Evolutionary conservation across 92 coral and sea anemone species (phyloP).

Genomic region (Porites rus): DNA sequence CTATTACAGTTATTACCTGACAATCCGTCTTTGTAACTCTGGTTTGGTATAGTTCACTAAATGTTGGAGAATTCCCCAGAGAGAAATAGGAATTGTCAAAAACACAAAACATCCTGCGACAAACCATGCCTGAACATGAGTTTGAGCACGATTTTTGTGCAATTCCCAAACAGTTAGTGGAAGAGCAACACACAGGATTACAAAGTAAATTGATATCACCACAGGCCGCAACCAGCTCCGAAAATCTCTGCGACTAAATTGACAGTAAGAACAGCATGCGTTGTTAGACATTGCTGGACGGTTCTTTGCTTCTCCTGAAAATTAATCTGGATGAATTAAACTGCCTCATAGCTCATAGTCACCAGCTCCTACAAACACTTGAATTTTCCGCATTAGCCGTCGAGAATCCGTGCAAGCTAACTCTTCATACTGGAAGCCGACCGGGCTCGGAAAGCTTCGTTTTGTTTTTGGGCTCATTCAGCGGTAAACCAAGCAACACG

Average conservation of each 20-base stretch:
- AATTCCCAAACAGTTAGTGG: slow-evolving; percentile 92
- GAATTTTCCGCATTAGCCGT: background rate
- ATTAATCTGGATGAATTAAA: background rate
- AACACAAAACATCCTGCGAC: slow-evolving; percentile 91
- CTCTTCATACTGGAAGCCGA: background rate
- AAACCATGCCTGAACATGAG: slow-evolving; percentile 96
- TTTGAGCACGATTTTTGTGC: slow-evolving; percentile 79
- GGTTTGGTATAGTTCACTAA: slow-evolving; percentile 91
- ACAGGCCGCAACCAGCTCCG: slow-evolving; percentile 88
- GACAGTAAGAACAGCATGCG: slow-evolving; percentile 52
- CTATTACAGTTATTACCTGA: slow-evolving; percentile 54
- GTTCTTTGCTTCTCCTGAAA: too few species aligned
- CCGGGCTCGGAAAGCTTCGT: background rate
- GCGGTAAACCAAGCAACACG: slow-evolving; percentile 12
- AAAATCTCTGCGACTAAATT: slow-evolving; percentile 33
- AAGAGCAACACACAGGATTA: slow-evolving; percentile 84
- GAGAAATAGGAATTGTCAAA: slow-evolving; percentile 85
- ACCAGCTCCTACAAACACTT: too few species aligned
- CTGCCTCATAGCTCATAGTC: background rate
- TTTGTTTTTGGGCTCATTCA: slow-evolving; percentile 7
- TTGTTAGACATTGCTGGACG: slow-evolving; percentile 14
- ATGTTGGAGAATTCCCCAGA: slow-evolving; percentile 95
- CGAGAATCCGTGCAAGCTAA: background rate
- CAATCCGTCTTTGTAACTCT: slow-evolving; percentile 86
- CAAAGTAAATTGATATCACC: slow-evolving; percentile 75